phyloP scores from a whole-genome alignment of 2,113 vertebrate genomes.

The Oenanthe melanoleuca region DNA sequence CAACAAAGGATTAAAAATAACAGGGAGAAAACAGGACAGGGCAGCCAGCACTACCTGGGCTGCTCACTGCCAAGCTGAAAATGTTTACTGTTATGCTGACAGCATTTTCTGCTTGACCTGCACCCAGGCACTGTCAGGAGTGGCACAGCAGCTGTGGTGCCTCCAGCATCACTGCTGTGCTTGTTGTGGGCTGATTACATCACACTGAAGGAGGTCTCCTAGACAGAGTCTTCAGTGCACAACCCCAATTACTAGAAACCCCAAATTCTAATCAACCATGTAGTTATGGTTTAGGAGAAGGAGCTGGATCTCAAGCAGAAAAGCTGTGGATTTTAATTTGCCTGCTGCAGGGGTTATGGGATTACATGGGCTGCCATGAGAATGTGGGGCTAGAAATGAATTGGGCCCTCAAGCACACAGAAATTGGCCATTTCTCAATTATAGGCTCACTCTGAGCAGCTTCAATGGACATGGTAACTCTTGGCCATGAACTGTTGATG shows the following conservation, averaged over 20 bases:
- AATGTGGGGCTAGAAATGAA: not conserved
- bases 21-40: not conserved
- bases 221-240: not conserved
- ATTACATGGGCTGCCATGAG: not conserved
- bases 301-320: not conserved
- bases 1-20: not conserved
- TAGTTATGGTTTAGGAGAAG: not conserved
- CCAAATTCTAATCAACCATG: not conserved
- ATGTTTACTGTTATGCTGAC: not conserved
- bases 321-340: not conserved
- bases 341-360: not conserved
- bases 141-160: not conserved
- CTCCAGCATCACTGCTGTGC: not conserved
- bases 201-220: not conserved
- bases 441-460: not conserved
- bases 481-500: not conserved
- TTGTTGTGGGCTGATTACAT: fast-evolving
- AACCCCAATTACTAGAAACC: not conserved
- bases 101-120: not conserved
- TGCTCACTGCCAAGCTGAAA: not conserved
- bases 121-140: not conserved
- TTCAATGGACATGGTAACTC: not conserved
- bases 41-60: not conserved
- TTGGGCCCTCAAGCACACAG: not conserved
- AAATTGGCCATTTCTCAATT: not conserved